These are phyloP conservation scores for Poecile montanus DNA, from an alignment of 2,797 vertebrate species.

Conservation along the genomic window DNA sequence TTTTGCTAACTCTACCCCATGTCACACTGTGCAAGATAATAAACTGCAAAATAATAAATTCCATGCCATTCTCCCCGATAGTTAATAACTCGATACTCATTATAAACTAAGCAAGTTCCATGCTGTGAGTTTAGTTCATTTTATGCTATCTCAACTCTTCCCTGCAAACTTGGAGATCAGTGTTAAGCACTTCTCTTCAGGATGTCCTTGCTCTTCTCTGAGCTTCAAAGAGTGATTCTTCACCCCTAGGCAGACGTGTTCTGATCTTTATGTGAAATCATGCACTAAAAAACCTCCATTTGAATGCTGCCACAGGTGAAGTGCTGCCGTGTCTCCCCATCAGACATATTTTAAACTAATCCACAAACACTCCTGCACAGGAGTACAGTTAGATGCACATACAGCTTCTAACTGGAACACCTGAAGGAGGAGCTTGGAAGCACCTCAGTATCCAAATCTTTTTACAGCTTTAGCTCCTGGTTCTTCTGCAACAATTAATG, in stretches of 20 bases:
- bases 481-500: neutral
- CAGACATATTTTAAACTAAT: neutral
- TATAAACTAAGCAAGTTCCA: conserved; percentile 44
- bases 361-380: neutral
- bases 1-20: conserved; percentile 7
- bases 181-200: neutral
- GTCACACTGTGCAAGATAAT: conserved; percentile 52
- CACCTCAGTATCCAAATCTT: neutral
- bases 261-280: neutral
- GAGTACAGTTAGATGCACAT: neutral
- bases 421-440: neutral
- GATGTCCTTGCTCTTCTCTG: neutral
- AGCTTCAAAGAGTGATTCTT: neutral
- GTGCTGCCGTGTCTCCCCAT: neutral
- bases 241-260: neutral
- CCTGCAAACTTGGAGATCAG: neutral
- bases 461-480: neutral
- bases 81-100: conserved; percentile 58
- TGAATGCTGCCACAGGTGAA: neutral
- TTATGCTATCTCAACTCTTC: neutral
- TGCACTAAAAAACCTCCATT: neutral
- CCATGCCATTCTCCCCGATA: conserved; percentile 31
- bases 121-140: neutral
- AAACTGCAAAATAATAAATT: conserved; percentile 58
- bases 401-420: neutral